phyloP scores from a whole-genome alignment of 2,888 invertebrate species.

The Cephus pygmeus region DNA sequence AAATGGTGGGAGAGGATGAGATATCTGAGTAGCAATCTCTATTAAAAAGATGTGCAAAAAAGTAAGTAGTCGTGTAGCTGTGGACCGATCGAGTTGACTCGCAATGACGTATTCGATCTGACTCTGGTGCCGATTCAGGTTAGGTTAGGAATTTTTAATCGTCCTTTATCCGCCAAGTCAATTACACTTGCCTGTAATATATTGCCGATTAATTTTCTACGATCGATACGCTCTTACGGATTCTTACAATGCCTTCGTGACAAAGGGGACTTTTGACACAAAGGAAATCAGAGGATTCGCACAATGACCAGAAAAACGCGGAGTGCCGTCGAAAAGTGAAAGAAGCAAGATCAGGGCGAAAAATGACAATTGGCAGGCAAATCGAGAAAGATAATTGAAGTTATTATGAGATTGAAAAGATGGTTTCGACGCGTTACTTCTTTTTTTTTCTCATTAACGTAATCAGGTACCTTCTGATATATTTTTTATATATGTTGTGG shows the following conservation, averaged over 20 bases:
- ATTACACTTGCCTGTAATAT: conserved; percentile 13
- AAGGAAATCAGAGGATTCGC: conserved; percentile 12
- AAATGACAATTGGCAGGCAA: not conserved
- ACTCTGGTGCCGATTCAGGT: conserved; percentile 3
- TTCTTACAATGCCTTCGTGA: conserved; percentile 13
- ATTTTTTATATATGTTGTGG: too few species aligned
- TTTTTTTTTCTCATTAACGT: too few species aligned
- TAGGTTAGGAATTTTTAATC: conserved; percentile 14
- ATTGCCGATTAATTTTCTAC: conserved; percentile 22
- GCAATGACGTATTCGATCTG: not conserved
- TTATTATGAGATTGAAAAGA: too few species aligned
- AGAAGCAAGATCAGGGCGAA: not conserved
- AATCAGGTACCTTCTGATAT: too few species aligned
- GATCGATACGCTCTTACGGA: conserved; percentile 8
- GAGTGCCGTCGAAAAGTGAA: not conserved
- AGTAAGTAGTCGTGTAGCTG: not conserved
- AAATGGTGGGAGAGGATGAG: not conserved
- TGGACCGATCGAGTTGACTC: not conserved
- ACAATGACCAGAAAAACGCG: conserved; percentile 18
- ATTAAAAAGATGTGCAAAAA: not conserved
- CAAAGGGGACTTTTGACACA: conserved; percentile 14
- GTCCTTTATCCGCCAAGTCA: conserved; percentile 6
- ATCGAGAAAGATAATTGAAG: too few species aligned
- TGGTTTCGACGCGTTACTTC: too few species aligned
- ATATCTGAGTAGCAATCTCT: too few species aligned